phyloP scores from a whole-genome alignment of 2,888 invertebrate genomes.

The Drosophila longiperda region DNA sequence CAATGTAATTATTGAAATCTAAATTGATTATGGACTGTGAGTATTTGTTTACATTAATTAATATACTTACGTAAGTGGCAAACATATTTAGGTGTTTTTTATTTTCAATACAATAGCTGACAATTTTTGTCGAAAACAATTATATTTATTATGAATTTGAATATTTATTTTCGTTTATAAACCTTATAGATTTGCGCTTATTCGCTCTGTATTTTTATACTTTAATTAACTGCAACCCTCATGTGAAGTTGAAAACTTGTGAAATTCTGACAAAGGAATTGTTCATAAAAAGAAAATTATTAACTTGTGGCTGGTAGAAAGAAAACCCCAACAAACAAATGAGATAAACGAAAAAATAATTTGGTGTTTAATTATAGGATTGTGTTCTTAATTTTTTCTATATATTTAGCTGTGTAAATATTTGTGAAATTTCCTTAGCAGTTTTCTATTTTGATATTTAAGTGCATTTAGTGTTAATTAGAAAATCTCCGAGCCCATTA shows the following conservation, averaged over 20 bases:
- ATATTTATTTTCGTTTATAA: neutral
- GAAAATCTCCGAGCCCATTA: neutral
- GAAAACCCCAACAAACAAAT: fast-evolving
- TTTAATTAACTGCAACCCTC: neutral
- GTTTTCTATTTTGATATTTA: neutral
- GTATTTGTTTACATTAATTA: neutral
- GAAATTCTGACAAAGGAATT: neutral
- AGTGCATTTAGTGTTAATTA: neutral
- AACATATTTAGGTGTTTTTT: neutral
- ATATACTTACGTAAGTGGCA: neutral
- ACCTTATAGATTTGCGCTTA: neutral
- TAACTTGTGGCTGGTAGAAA: neutral
- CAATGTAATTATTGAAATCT: neutral
- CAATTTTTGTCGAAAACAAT: neutral
- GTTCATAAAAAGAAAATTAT: neutral
- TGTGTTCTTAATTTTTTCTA: neutral
- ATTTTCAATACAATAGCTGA: no score
- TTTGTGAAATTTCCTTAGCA: neutral
- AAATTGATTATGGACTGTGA: neutral
- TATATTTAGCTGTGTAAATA: neutral
- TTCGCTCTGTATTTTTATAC: neutral
- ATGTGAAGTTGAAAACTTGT: no score
- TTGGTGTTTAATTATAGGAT: neutral
- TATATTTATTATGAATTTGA: neutral
- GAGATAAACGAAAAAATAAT: neutral